These are phyloP conservation scores for Drosophila putrida DNA, from an alignment of 2,888 invertebrate genomes.

Conservation along the genomic window DNA sequence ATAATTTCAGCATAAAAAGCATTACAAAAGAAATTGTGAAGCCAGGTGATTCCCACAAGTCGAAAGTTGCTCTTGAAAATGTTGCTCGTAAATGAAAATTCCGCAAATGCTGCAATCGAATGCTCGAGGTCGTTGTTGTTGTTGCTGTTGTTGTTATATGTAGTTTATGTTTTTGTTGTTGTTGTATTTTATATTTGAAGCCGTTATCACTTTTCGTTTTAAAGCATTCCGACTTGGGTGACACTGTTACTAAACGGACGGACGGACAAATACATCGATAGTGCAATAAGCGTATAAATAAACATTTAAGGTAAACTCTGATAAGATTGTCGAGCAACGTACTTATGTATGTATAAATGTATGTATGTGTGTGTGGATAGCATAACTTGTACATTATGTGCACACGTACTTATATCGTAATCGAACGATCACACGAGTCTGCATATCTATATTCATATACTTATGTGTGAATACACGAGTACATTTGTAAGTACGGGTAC, in stretches of 20 bases:
- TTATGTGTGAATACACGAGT: background rate
- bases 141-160: constrained; percentile 12
- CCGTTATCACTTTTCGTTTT: constrained; percentile 37
- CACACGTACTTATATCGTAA: constrained; percentile 12
- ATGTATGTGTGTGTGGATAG: constrained; percentile 8
- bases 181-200: constrained; percentile 1
- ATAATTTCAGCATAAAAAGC: constrained; percentile 8
- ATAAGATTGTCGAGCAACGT: constrained; percentile 41
- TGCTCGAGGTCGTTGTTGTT: constrained; percentile 21
- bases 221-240: constrained; percentile 16
- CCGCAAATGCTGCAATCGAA: constrained; percentile 46
- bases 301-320: constrained; percentile 24
- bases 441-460: background rate
- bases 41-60: constrained; percentile 8
- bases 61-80: constrained; percentile 7
- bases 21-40: constrained; percentile 6
- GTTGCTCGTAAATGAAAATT: constrained; percentile 19
- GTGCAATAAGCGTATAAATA: constrained; percentile 45
- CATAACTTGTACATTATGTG: constrained; percentile 12
- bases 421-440: constrained; percentile 1
- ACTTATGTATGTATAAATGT: background rate
- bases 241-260: constrained; percentile 47
- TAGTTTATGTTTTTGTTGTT: background rate
- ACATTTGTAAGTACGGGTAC: background rate
- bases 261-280: constrained; percentile 42